Evolutionary conservation across 2,113 vertebrate genomes (phyloP), one percentile per base, ranked within the genome.

Genomic region (Synchiropus splendidus): DNA sequence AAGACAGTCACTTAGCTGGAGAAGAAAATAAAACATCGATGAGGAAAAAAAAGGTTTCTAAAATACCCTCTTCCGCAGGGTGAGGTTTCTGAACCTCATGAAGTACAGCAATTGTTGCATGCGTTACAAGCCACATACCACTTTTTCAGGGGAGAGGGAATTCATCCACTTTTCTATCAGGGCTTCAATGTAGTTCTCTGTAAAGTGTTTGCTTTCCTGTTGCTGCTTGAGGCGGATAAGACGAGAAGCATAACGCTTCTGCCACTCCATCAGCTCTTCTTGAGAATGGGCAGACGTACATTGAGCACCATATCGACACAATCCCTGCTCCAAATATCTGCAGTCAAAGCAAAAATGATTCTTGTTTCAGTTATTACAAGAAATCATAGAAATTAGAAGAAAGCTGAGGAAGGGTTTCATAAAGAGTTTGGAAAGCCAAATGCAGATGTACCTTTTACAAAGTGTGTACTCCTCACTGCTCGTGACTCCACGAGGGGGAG

Each of bases 161-260:
- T 96, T 99, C 90, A 99, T 97, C 95, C 95, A 99, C 80, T 97
- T 98, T 82, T 99, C 95, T 65, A 99, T 98, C 67, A 99, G 84
- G 15, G 88, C 86, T 83, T 99, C 95, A 87, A 96, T 97, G 76
- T 98, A 99, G 80, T 87, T 97, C 79, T 94, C 92, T 0, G 90
- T 90, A 78, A 91, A 93, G 66, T 97, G 91, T 43, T 91, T 93
- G 76, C 87, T 93, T 54, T 97, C 95, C 71, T 92, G 94, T 75
- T 97, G 94, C 74, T 98, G 94, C 70, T 98, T 99, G 45, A 97
- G 67, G 33, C 87, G 89, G 74, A 97, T 94, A 78, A 97, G 70
- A 54, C 94, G 89, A 31, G 90, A 95, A 10, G 94, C 92, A 0
- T 99, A 97, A 39, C 95, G 87, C 39, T 89, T 94, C 78, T 97